These are phyloP conservation scores for Pelecanoides urinatrix DNA, from an alignment of 2,113 vertebrate species.

Conservation along the genomic window DNA sequence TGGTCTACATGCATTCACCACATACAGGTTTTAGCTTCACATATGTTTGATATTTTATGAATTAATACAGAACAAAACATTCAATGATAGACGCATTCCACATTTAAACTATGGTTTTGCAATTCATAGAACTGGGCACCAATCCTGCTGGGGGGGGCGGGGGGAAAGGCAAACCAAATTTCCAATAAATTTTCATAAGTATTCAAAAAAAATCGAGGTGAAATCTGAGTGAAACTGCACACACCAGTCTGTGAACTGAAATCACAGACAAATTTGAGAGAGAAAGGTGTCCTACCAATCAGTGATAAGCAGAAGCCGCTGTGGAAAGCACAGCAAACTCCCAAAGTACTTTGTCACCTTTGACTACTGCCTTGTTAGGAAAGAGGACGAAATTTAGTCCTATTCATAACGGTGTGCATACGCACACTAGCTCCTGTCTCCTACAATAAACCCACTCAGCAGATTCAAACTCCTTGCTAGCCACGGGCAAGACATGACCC, in stretches of 20 bases:
- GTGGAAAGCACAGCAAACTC: not conserved
- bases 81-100: not conserved
- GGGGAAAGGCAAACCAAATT: not conserved
- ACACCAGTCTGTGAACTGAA: not conserved
- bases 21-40: rapidly evolving
- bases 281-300: not conserved
- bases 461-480: not conserved
- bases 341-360: not conserved
- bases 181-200: not conserved
- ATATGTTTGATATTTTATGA: rapidly evolving
- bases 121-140: not conserved
- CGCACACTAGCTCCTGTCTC: not conserved
- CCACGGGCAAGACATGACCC: not conserved
- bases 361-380: not conserved
- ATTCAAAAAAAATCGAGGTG: not conserved
- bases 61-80: not conserved
- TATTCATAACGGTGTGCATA: not conserved
- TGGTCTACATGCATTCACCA: not conserved
- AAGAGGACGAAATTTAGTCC: not conserved
- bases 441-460: not conserved
- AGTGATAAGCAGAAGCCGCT: not conserved
- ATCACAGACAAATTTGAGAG: not conserved
- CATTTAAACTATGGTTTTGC: not conserved
- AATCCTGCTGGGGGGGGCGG: not conserved
- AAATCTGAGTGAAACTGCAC: not conserved